These are phyloP conservation scores for Rotaria sp. DNA, from an alignment of 2,888 invertebrate genomes.

Conservation along the genomic window DNA sequence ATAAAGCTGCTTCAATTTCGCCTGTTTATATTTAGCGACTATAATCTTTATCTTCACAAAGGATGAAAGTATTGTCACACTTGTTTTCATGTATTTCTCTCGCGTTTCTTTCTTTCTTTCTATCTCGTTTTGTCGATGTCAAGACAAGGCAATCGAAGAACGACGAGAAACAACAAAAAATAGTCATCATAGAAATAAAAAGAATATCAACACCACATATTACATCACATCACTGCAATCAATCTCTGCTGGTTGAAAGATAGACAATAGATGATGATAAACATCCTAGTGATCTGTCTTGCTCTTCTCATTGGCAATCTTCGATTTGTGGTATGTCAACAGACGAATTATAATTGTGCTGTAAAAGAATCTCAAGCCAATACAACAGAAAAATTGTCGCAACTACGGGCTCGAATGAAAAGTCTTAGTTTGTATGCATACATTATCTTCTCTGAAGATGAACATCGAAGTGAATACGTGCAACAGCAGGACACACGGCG, in stretches of 20 bases:
- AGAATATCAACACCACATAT: background rate
- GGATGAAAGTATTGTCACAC: no score
- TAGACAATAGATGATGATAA: background rate
- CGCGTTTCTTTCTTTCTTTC: no score
- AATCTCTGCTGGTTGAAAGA: background rate
- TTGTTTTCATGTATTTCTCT: no score
- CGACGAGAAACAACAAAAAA: background rate
- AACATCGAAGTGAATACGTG: conserved; percentile 37
- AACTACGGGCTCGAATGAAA: background rate
- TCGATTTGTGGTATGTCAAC: background rate
- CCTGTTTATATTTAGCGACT: no score
- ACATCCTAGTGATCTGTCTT: background rate
- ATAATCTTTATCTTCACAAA: no score
- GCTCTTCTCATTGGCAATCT: background rate
- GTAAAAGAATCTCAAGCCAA: background rate
- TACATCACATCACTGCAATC: no score
- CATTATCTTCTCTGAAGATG: conserved; percentile 27
- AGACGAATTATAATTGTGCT: background rate
- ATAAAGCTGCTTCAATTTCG: no score
- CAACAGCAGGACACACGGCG: conserved; percentile 26
- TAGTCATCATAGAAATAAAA: background rate
- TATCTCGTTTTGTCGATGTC: no score
- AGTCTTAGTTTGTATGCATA: background rate
- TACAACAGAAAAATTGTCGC: background rate
- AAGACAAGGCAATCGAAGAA: no score